These are phyloP conservation scores for Iselma pallidipennis DNA, from an alignment of 2,888 invertebrate genomes.

Conservation along the genomic window DNA sequence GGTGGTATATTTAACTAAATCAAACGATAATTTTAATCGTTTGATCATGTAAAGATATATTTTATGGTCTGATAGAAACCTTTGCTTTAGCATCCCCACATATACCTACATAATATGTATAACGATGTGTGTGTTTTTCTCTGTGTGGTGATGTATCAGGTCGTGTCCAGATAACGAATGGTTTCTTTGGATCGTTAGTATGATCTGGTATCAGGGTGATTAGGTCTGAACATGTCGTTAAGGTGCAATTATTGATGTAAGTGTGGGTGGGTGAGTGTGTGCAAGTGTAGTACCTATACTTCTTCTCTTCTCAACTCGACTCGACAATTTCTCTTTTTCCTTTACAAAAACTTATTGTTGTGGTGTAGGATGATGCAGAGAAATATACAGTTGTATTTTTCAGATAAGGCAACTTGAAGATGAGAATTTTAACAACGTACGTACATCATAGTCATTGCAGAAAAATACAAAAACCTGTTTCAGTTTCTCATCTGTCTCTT, in stretches of 20 bases:
- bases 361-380: not conserved
- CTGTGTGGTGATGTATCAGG: not conserved
- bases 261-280: constrained; percentile 10
- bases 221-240: constrained; percentile 16
- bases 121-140: not conserved
- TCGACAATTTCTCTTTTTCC: not conserved
- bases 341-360: not conserved
- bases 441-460: not conserved
- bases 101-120: too few species aligned
- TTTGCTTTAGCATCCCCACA: too few species aligned
- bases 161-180: constrained; percentile 10
- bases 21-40: not conserved
- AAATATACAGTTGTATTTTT: not conserved
- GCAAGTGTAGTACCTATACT: not conserved
- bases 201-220: constrained; percentile 16
- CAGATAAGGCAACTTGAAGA: not conserved
- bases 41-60: not conserved
- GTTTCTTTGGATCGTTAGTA: constrained; percentile 14
- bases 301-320: not conserved
- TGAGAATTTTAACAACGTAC: not conserved
- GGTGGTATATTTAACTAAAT: not conserved
- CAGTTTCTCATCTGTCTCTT: not conserved
- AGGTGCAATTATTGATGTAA: constrained; percentile 20
- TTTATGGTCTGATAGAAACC: not conserved
- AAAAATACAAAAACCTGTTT: not conserved